These are phyloP conservation scores for Pollenia angustigena DNA, from an alignment of 2,888 invertebrate species.

Conservation along the genomic window DNA sequence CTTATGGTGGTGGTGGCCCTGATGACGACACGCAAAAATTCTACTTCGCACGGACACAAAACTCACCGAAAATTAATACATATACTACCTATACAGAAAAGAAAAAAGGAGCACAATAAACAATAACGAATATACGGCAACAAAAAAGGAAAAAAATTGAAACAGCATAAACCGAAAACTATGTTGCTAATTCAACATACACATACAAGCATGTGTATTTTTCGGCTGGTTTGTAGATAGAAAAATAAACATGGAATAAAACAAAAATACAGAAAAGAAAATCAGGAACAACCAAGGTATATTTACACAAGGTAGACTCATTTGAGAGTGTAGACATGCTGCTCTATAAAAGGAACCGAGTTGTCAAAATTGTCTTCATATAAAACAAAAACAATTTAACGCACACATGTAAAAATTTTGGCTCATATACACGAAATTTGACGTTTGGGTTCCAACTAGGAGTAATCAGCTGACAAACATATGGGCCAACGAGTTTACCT, in stretches of 20 bases:
- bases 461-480: too few species aligned
- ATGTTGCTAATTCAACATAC: constrained; percentile 62
- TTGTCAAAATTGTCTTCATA: too few species aligned
- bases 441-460: too few species aligned
- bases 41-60: constrained; percentile 16
- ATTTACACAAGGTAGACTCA: too few species aligned
- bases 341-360: too few species aligned
- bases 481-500: too few species aligned
- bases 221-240: constrained; percentile 26
- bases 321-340: too few species aligned
- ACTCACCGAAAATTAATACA: constrained; percentile 29
- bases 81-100: not conserved
- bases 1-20: constrained; percentile 16
- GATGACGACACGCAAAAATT: constrained; percentile 50
- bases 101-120: constrained; percentile 58
- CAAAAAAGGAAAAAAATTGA: constrained; percentile 14
- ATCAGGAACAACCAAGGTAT: constrained; percentile 26
- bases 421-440: too few species aligned
- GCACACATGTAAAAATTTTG: too few species aligned
- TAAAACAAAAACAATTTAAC: too few species aligned
- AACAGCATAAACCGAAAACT: constrained; percentile 47
- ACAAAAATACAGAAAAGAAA: constrained; percentile 18
- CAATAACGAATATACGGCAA: constrained; percentile 36
- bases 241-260: constrained; percentile 25
- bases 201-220: constrained; percentile 42